Evolutionary conservation across 2,797 vertebrate species (phyloP), one percentile per base, ranked within the genome.

Genomic region (Malurus splendens): DNA sequence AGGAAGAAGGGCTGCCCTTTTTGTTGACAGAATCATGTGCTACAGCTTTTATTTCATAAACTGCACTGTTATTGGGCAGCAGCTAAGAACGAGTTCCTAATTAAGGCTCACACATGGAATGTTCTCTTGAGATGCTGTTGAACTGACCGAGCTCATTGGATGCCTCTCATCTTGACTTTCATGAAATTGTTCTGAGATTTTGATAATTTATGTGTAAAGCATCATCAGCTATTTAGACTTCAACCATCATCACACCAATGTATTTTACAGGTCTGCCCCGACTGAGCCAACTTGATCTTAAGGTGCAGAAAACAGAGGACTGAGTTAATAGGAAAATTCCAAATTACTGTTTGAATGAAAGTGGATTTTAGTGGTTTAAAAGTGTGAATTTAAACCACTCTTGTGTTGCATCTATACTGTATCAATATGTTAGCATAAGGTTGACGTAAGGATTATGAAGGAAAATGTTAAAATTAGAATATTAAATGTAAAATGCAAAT

Each of bases 381-480:
- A 42, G 24, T 50, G 15, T 48, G 19, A 39, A 42, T 90, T 94
- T 64, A 75, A 84, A 41, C 28, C 12, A 55, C 57, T 52, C 74
- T 66, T 67, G 27, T 79, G 23, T 51, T 83, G 18, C 71, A 81
- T 51, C 66, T 90, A 0, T 25, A 15, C 44, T 60, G 4, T 42
- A 50, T 2, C 5, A 65, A 47, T 41, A 41, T 0, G 0, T 5
- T 50, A 67, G 19, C 12, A 16, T 61, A 82, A 77, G 14, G 54
- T 18, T 52, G 36, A 36, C n/a, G 42, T 68, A 87, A 66, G 90
- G 93, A 81, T 56, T 79, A 90, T 72, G 74, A 93, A 67, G n/a
- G n/a, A 64, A 73, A 87, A 68, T 7, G 23, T 75, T 33, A 68
- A 51, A 4, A 16, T 59, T n/a, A 55, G 28, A 67, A 62, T 14